Conservation (phyloP, 2,113 vertebrate genomes). For the Micronycteris hirsuta region DNA sequence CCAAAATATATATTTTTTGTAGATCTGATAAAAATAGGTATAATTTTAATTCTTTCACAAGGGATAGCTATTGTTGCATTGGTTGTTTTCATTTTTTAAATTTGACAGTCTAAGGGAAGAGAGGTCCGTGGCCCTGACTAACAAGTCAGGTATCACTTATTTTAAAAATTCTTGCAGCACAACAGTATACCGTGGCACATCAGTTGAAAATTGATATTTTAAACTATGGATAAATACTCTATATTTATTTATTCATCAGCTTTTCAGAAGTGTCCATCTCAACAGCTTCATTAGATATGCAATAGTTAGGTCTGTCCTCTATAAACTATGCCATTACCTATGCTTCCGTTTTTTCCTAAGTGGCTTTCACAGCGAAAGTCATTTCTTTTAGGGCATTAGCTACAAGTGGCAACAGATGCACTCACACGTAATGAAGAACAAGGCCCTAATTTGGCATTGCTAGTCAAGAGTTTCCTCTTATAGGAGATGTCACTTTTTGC, state of each 20-base stretch:
- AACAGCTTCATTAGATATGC: neutral
- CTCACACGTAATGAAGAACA: conserved; percentile 46
- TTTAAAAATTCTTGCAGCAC: neutral
- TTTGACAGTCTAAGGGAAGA: neutral
- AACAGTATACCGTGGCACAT: neutral
- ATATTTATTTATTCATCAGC: neutral
- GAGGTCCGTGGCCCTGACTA: too few species aligned
- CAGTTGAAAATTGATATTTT: neutral
- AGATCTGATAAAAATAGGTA: neutral
- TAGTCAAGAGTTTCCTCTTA: conserved; percentile 69
- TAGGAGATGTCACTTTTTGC: conserved; percentile 64
- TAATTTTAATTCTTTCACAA: neutral
- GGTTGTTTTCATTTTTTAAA: neutral
- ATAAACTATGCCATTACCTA: conserved; percentile 11
- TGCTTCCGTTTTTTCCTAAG: neutral
- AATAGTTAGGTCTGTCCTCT: neutral
- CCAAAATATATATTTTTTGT: neutral
- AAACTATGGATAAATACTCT: neutral
- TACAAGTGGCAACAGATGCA: conserved; percentile 63
- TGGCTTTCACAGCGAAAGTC: conserved; percentile 33
- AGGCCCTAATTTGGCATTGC: conserved; percentile 46
- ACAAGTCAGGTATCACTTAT: neutral
- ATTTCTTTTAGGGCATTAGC: conserved; percentile 37
- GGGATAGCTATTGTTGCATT: neutral
- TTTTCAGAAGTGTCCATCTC: neutral